Conservation (phyloP, 64 coral and sea anemone species). For the Actinia tenebrosa region DNA sequence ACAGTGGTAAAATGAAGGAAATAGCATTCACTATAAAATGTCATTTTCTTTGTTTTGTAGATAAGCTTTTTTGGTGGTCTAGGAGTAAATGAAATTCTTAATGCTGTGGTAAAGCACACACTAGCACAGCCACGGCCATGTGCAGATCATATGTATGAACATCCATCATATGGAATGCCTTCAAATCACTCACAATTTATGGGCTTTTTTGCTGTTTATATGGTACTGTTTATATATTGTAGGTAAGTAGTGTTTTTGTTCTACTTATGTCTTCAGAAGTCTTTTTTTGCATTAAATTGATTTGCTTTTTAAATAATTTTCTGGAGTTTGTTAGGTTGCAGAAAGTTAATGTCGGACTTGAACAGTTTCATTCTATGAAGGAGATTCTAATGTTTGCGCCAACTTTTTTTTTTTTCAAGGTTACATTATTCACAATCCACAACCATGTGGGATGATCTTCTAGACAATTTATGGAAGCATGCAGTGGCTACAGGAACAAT, state of each 20-base stretch:
- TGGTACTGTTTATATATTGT: constrained; percentile 93
- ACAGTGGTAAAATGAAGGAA: not conserved
- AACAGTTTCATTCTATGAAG: no score
- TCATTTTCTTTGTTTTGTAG: constrained; percentile 41
- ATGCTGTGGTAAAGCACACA: constrained; percentile 61
- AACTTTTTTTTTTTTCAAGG: constrained; percentile 17
- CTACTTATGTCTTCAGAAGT: no score
- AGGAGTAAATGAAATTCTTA: constrained; percentile 77
- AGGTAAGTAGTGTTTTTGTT: constrained; percentile 48
- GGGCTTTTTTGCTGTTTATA: constrained; percentile 90
- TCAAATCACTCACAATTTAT: constrained; percentile 96
- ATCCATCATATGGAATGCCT: constrained; percentile 82
- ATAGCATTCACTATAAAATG: not conserved
- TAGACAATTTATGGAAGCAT: constrained; percentile 99
- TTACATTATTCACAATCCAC: constrained; percentile 91
- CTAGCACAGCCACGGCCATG: constrained; percentile 84
- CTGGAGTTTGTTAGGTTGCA: no score
- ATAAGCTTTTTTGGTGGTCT: constrained; percentile 86
- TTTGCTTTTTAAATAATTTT: not conserved
- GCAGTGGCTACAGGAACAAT: constrained; percentile 62
- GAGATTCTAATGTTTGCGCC: no score
- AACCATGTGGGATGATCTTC: constrained; percentile 88
- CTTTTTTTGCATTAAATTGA: not conserved
- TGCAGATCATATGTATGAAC: constrained; percentile 57
- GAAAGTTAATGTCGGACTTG: no score